Evolutionary conservation across 2,888 invertebrate genomes (phyloP).

Genomic region (Mythimna loreyi): DNA sequence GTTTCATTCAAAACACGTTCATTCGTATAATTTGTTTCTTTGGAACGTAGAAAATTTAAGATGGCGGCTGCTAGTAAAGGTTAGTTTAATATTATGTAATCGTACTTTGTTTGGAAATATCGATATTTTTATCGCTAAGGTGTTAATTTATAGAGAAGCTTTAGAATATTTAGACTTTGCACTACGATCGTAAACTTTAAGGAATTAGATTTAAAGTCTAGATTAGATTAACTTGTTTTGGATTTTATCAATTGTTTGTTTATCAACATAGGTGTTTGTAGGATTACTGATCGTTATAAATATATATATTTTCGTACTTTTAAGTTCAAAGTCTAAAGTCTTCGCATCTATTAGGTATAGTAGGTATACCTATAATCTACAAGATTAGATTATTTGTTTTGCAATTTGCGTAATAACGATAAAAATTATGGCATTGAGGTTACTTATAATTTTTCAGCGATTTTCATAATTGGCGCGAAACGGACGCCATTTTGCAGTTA

Average conservation of each 20-base stretch:
- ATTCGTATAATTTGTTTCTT: slow-evolving; percentile 15
- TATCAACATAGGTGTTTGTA: not conserved
- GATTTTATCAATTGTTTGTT: slow-evolving; percentile 19
- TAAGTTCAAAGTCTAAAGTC: slow-evolving; percentile 2
- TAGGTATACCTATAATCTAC: not conserved
- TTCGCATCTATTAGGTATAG: not conserved
- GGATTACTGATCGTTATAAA: not conserved
- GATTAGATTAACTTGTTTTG: slow-evolving; percentile 11
- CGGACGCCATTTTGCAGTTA: slow-evolving; percentile 85
- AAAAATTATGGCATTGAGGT: not conserved
- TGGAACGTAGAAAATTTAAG: slow-evolving; percentile 23
- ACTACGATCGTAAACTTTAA: slow-evolving; percentile 5
- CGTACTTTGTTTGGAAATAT: not conserved
- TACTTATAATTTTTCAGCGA: slow-evolving; percentile 67
- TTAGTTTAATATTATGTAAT: slow-evolving; percentile 51
- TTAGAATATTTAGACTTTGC: not conserved
- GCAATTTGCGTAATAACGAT: not conserved
- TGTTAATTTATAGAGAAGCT: not conserved
- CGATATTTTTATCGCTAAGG: slow-evolving; percentile 6
- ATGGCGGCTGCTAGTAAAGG: slow-evolving; percentile 72
- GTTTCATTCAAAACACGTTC: slow-evolving; percentile 65
- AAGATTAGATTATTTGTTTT: not conserved
- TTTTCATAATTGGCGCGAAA: slow-evolving; percentile 85
- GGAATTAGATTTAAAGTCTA: not conserved
- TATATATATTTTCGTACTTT: not conserved